Evolutionary conservation across 2,113 vertebrate genomes (phyloP).

Genomic region (Corvus moneduloides): DNA sequence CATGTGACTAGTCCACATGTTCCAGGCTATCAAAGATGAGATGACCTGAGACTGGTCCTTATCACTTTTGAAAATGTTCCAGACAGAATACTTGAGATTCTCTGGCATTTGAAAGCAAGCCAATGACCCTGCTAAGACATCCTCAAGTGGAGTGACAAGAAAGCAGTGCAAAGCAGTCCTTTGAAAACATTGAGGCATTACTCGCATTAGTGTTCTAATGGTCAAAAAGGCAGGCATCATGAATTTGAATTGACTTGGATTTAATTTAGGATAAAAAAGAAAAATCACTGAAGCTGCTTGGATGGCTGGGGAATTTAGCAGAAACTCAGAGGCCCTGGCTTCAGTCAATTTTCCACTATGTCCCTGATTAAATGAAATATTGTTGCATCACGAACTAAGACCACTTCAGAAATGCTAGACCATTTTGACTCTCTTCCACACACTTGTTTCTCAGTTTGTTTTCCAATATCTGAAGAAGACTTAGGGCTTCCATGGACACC

Average conservation of each 20-base stretch:
- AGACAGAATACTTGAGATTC: background rate
- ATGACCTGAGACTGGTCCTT: background rate
- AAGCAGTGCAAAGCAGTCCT: background rate
- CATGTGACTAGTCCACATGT: background rate
- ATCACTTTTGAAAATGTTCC: background rate
- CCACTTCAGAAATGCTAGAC: background rate
- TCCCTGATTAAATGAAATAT: background rate
- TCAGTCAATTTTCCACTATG: background rate
- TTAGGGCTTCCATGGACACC: background rate
- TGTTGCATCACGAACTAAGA: background rate
- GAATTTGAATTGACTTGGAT: background rate
- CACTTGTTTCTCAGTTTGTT: accelerated
- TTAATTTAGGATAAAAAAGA: background rate
- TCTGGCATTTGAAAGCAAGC: background rate
- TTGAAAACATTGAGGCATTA: background rate
- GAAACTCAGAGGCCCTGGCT: background rate
- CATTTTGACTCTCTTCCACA: background rate
- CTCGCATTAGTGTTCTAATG: background rate
- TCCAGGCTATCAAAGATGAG: background rate
- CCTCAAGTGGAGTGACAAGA: background rate
- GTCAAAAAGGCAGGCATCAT: background rate
- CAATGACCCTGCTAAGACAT: background rate
- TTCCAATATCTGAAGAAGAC: background rate
- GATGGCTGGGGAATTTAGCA: background rate
- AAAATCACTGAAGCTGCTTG: background rate